Percentiles rank a stretch among this genome's conserved stretches.
Conservation (phyloP, 2,888 invertebrate species). For the Pimpla rufipes region DNA sequence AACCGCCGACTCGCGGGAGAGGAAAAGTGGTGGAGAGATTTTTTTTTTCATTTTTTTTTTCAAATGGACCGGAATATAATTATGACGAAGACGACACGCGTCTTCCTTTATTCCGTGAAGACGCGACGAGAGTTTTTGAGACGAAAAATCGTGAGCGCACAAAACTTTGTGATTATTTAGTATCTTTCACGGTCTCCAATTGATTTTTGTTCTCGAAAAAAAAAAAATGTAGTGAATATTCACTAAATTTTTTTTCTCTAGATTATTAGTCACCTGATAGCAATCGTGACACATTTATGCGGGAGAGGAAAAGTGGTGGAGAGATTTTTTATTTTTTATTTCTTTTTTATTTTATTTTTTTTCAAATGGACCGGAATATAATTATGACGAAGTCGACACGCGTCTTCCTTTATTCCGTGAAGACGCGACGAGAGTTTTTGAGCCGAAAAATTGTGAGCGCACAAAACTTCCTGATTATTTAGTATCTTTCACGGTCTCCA, state of each 20-base stretch:
- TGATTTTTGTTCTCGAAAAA: too few relatives aligned
- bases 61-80: conserved; percentile 44
- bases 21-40: conserved; percentile 2
- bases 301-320: not conserved
- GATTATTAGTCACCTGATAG: too few relatives aligned
- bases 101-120: conserved; percentile 37
- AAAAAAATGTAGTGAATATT: too few relatives aligned
- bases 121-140: conserved; percentile 13
- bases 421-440: conserved; percentile 9
- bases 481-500: conserved; percentile 12
- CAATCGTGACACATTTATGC: not conserved
- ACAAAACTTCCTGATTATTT: conserved; percentile 21
- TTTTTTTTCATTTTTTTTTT: not conserved
- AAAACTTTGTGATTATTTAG: too few relatives aligned
- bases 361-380: conserved; percentile 28
- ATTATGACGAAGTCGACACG: conserved; percentile 50
- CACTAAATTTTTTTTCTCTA: too few relatives aligned
- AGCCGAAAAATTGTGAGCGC: too few relatives aligned
- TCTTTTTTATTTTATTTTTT: too few relatives aligned
- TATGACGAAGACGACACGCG: conserved; percentile 44
- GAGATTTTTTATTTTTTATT: conserved; percentile 5
- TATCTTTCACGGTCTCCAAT: too few relatives aligned
- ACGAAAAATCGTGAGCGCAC: too few relatives aligned
- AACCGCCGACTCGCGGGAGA: not conserved
- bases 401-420: conserved; percentile 38